Evolutionary conservation across 64 coral and sea anemone genomes (phyloP).

Genomic region (Porites lutea): DNA sequence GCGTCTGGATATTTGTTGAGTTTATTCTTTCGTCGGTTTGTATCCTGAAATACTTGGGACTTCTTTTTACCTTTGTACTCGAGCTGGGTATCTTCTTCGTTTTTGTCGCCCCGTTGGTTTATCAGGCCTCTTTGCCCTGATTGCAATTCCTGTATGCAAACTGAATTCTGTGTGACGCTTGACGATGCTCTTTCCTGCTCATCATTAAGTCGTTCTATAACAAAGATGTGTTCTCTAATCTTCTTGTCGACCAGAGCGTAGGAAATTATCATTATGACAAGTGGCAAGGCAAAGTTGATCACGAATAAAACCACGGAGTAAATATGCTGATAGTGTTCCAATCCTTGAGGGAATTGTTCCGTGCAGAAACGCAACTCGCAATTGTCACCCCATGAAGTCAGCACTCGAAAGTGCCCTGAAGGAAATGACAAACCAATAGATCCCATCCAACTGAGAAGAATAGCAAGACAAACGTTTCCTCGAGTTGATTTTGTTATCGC

Average conservation of each 20-base stretch:
- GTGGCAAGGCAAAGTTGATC: constrained; percentile 58
- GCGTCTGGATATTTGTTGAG: not conserved
- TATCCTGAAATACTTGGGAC: not conserved
- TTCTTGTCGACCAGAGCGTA: constrained; percentile 63
- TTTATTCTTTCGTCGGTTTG: not conserved
- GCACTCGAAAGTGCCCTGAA: constrained; percentile 27
- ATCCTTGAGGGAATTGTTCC: constrained; percentile 39
- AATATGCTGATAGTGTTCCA: not conserved
- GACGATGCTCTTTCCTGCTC: not conserved
- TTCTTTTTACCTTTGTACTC: not conserved
- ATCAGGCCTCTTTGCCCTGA: not conserved
- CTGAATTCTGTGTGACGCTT: too few relatives aligned
- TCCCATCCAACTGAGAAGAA: constrained; percentile 53
- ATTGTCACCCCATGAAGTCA: constrained; percentile 32
- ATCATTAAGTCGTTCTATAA: not conserved
- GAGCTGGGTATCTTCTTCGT: not conserved
- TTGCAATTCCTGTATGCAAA: not conserved
- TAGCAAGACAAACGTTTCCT: constrained; percentile 15
- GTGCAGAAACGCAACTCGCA: constrained; percentile 6
- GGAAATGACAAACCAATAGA: constrained; percentile 52
- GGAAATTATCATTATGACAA: constrained; percentile 64
- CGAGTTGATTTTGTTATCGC: constrained; percentile 10
- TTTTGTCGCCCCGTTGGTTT: not conserved
- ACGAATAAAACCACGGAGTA: constrained; percentile 67
- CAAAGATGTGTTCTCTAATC: constrained; percentile 62